A percentile compares a stretch with the other conserved stretches of the same genome.
Conservation (phyloP, 1,140 invertebrate genomes). For the Bombus haemorrhoidalis region DNA sequence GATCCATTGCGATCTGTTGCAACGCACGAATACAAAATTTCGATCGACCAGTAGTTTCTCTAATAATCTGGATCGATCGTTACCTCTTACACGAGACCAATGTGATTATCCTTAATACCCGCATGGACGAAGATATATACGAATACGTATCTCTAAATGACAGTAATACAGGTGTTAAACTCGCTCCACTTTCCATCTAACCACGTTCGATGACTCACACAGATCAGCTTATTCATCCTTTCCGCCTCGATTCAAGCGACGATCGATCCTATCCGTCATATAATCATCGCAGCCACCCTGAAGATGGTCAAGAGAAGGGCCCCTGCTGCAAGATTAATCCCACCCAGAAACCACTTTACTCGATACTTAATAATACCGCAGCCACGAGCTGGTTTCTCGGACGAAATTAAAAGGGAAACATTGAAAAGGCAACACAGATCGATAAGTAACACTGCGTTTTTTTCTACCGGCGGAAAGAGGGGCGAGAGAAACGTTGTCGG, state of each 20-base stretch:
- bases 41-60: too few relatives aligned
- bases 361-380: conserved; percentile 33
- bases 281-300: conserved; percentile 24
- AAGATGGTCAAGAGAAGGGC: conserved; percentile 21
- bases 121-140: neutral
- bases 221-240: conserved; percentile 19
- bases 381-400: conserved; percentile 5
- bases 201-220: conserved; percentile 16
- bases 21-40: too few relatives aligned
- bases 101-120: neutral
- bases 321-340: conserved; percentile 10
- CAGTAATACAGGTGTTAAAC: neutral
- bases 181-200: neutral
- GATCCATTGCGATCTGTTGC: too few relatives aligned
- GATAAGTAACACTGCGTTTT: conserved; percentile 27
- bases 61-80: neutral
- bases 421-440: conserved; percentile 38
- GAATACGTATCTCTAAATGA: neutral
- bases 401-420: conserved; percentile 51
- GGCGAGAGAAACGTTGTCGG: neutral
- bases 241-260: neutral
- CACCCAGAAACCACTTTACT: conserved; percentile 22
- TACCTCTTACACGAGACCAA: neutral
- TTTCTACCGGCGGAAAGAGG: neutral
- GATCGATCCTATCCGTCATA: conserved; percentile 23